Evolutionary conservation across 2,797 vertebrate genomes (phyloP).

Genomic region (Melanotaenia parkinsoni): DNA sequence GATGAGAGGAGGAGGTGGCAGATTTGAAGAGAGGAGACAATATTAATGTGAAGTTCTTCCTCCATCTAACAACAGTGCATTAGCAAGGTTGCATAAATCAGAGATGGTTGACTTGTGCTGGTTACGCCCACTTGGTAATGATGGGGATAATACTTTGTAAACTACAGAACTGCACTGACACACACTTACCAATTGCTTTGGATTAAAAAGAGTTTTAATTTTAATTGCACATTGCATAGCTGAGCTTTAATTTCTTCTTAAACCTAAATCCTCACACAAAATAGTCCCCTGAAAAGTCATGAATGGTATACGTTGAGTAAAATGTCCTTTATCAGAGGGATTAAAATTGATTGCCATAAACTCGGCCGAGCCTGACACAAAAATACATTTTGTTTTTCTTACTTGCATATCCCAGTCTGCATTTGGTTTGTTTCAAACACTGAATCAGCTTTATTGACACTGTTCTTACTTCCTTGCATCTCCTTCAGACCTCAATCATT

Average conservation of each 20-base stretch:
- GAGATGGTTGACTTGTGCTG: conserved; percentile 46
- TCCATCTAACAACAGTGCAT: conserved; percentile 38
- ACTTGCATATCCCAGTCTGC: conserved; percentile 23
- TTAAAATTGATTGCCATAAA: not conserved
- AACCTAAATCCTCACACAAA: not conserved
- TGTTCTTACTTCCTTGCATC: conserved; percentile 26
- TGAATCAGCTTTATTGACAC: conserved; percentile 49
- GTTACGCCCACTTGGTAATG: conserved; percentile 26
- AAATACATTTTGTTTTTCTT: not conserved
- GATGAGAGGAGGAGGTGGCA: conserved; percentile 32
- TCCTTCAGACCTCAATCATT: conserved; percentile 40
- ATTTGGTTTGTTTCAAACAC: conserved; percentile 48
- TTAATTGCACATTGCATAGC: not conserved
- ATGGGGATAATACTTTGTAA: conserved; percentile 40
- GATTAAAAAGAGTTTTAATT: not conserved
- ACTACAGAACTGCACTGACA: conserved; percentile 1
- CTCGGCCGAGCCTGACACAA: conserved; percentile 3
- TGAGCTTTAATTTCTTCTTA: not conserved
- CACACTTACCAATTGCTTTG: not conserved
- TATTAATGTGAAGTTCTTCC: conserved; percentile 50
- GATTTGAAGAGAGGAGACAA: conserved; percentile 53
- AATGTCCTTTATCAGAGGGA: not conserved
- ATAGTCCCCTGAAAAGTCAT: not conserved
- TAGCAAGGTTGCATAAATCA: conserved; percentile 54
- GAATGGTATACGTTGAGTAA: not conserved